Conservation (phyloP, 2,888 invertebrate species). For the Cybosia mesomella region DNA sequence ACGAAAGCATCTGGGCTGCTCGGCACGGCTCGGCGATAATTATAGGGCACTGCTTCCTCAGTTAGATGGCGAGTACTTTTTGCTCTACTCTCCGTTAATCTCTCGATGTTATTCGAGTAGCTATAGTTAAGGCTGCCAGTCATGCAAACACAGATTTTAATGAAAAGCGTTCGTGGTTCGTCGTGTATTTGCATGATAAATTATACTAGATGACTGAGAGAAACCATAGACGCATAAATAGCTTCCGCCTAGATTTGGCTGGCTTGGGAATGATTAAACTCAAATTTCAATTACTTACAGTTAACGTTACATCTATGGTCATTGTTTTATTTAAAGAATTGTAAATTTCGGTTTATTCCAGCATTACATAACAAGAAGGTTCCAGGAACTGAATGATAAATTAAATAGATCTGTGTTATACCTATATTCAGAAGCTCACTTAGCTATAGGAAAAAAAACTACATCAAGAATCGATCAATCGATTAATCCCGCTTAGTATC, state of each 20-base stretch:
- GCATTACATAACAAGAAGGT: background rate
- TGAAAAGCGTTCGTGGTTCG: background rate
- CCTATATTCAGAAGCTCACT: no score
- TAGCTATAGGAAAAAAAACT: no score
- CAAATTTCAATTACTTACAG: slow-evolving; percentile 8
- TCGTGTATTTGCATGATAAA: slow-evolving; percentile 30
- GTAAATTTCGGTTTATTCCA: background rate
- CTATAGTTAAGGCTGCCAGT: slow-evolving; percentile 32
- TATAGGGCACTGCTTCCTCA: slow-evolving; percentile 74
- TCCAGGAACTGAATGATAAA: background rate
- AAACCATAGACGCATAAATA: slow-evolving; percentile 18
- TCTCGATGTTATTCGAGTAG: slow-evolving; percentile 21
- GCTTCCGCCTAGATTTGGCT: background rate
- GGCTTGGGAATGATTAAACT: background rate
- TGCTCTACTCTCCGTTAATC: slow-evolving; percentile 32
- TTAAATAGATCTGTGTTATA: no score
- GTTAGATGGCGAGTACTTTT: slow-evolving; percentile 55
- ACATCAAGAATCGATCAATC: no score
- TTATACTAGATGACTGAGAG: slow-evolving; percentile 25
- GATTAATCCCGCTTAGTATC: no score
- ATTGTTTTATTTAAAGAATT: background rate
- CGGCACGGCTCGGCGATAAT: slow-evolving; percentile 71
- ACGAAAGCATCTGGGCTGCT: slow-evolving; percentile 73
- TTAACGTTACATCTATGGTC: background rate
- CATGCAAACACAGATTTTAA: slow-evolving; percentile 34